phyloP scores from a whole-genome alignment of 2,113 vertebrate species.

The Polypterus bichir region DNA sequence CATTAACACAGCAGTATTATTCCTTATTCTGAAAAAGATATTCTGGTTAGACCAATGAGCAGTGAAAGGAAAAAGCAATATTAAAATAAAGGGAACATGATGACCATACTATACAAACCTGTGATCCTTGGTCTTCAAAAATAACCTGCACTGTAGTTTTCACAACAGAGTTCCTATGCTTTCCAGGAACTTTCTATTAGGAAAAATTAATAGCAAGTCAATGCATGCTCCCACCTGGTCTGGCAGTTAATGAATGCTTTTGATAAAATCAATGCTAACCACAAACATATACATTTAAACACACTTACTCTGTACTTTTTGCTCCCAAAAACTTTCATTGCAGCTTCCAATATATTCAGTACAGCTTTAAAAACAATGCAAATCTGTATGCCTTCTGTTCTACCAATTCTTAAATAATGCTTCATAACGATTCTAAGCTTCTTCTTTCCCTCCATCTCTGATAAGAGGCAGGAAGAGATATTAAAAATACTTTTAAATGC shows the following conservation, averaged over 20 bases:
- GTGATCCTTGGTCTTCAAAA: conserved; percentile 64
- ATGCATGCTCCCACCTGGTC: neutral
- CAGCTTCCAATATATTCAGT: conserved; percentile 60
- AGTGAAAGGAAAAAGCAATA: neutral
- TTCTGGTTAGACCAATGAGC: neutral
- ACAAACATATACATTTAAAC: neutral
- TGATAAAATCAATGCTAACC: neutral
- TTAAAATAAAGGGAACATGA: no score
- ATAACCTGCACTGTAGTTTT: conserved; percentile 62
- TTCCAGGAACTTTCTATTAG: conserved; percentile 57
- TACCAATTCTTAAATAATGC: conserved; percentile 44
- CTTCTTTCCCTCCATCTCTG: conserved; percentile 58
- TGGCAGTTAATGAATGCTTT: neutral
- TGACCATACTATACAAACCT: conserved; percentile 46
- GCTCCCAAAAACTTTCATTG: conserved; percentile 52
- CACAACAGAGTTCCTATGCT: conserved; percentile 55
- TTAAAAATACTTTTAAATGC: neutral
- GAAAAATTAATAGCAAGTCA: conserved; percentile 8
- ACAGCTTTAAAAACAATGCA: conserved; percentile 67
- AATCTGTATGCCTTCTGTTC: conserved; percentile 57
- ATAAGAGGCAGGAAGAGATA: conserved; percentile 16
- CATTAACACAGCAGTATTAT: no score
- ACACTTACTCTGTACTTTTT: conserved; percentile 62
- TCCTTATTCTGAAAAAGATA: neutral
- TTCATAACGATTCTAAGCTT: conserved; percentile 59